These are phyloP conservation scores for Istiophorus platypterus DNA, from an alignment of 2,113 vertebrate species.

Conservation along the genomic window DNA sequence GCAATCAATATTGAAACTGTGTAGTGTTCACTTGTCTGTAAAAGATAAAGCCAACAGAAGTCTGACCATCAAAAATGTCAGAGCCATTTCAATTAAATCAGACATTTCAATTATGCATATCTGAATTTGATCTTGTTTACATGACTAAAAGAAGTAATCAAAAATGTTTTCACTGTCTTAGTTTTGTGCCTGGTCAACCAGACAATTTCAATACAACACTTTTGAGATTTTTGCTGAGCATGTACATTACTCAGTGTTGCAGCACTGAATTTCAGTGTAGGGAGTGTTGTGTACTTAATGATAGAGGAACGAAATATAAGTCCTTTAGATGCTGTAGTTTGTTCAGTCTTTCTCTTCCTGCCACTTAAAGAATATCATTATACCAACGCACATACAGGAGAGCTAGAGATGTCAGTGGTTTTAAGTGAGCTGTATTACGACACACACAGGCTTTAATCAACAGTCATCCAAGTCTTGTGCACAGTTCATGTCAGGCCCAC, in stretches of 20 bases:
- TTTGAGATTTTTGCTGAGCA: slow-evolving; percentile 14
- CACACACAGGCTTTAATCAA: not conserved
- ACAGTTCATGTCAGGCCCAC: not conserved
- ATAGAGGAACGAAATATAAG: slow-evolving; percentile 45
- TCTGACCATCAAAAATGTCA: not conserved
- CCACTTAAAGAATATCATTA: slow-evolving; percentile 52
- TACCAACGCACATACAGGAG: not conserved
- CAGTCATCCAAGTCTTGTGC: not conserved
- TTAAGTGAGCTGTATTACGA: slow-evolving; percentile 19
- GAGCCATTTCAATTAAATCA: not conserved
- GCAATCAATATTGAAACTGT: not conserved
- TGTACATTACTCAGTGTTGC: slow-evolving; percentile 19
- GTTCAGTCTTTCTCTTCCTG: slow-evolving; percentile 36
- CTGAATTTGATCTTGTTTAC: not conserved
- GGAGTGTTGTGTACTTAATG: slow-evolving; percentile 16
- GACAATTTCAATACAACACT: slow-evolving; percentile 5
- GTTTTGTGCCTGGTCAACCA: not conserved
- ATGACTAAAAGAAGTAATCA: not conserved
- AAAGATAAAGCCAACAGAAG: not conserved
- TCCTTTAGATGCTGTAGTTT: slow-evolving; percentile 37
- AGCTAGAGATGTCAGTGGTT: not conserved
- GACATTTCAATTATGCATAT: not conserved
- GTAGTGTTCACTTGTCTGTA: not conserved
- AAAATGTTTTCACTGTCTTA: not conserved
- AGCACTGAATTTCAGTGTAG: slow-evolving; percentile 13